Conservation (phyloP, 2,888 invertebrate genomes). For the Eristalinus sepulchralis region DNA sequence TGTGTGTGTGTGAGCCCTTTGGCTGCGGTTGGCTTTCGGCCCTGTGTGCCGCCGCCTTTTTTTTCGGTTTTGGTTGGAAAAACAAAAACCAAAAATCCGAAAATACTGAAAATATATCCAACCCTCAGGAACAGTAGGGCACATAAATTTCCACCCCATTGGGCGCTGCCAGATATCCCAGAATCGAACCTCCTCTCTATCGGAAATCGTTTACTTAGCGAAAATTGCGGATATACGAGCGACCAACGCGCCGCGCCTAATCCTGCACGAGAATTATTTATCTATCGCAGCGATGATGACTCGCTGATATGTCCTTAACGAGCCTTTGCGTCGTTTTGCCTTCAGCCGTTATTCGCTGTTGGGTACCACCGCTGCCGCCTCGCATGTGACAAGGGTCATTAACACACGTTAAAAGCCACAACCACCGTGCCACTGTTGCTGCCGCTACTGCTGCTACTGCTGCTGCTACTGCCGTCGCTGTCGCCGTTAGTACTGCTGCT, state of each 20-base stretch:
- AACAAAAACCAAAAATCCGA: conserved; percentile 4
- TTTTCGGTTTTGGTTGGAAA: neutral
- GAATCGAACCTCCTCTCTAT: conserved; percentile 70
- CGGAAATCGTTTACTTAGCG: conserved; percentile 71
- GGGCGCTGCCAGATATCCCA: conserved; percentile 45
- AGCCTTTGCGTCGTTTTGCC: conserved; percentile 58
- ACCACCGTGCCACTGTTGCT: neutral
- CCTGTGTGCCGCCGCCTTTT: neutral
- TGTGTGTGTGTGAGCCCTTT: conserved; percentile 38
- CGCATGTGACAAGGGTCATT: conserved; percentile 71
- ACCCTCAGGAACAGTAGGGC: conserved; percentile 42
- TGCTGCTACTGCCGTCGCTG: neutral
- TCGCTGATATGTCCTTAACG: conserved; percentile 71
- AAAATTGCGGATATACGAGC: conserved; percentile 61
- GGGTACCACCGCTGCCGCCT: conserved; percentile 36
- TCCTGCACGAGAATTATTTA: conserved; percentile 71
- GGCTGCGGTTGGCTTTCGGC: neutral
- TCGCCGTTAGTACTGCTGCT: conserved; percentile 21
- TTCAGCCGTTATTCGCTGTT: conserved; percentile 21
- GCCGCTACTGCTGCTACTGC: neutral
- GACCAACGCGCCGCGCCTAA: conserved; percentile 67
- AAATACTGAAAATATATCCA: neutral
- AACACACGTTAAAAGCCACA: conserved; percentile 68
- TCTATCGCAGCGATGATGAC: conserved; percentile 68
- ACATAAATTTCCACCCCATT: conserved; percentile 70